Conservation (phyloP, 2,113 vertebrate species). For the Struthidea cinerea region DNA sequence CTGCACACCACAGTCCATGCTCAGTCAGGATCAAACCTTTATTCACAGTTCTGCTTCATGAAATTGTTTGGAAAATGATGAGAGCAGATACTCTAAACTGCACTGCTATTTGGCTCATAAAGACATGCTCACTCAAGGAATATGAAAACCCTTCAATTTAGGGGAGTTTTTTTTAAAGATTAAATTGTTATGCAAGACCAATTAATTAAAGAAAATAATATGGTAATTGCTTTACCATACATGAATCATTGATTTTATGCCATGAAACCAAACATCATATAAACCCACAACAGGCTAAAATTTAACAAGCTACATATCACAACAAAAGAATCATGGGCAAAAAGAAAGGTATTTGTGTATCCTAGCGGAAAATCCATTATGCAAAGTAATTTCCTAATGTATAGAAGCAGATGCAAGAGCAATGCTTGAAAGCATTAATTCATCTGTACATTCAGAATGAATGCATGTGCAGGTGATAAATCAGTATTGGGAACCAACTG, state of each 20-base stretch:
- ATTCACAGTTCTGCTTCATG: background rate
- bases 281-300: background rate
- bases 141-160: background rate
- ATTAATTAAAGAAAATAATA: background rate
- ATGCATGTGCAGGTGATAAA: background rate
- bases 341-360: background rate
- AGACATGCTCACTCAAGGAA: background rate
- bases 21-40: background rate
- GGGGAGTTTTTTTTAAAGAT: background rate
- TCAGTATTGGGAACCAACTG: background rate
- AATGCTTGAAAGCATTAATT: background rate
- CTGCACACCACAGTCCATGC: background rate
- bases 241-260: background rate
- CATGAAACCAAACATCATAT: background rate
- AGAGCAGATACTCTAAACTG: background rate
- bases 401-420: background rate
- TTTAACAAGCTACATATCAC: background rate
- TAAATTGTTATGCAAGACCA: background rate
- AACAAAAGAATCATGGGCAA: background rate
- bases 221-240: background rate
- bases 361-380: background rate
- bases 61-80: background rate
- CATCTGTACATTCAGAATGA: background rate
- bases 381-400: background rate
- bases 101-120: background rate